Evolutionary conservation across 2,888 invertebrate species (phyloP).

Genomic region (Nomada hirtipes): DNA sequence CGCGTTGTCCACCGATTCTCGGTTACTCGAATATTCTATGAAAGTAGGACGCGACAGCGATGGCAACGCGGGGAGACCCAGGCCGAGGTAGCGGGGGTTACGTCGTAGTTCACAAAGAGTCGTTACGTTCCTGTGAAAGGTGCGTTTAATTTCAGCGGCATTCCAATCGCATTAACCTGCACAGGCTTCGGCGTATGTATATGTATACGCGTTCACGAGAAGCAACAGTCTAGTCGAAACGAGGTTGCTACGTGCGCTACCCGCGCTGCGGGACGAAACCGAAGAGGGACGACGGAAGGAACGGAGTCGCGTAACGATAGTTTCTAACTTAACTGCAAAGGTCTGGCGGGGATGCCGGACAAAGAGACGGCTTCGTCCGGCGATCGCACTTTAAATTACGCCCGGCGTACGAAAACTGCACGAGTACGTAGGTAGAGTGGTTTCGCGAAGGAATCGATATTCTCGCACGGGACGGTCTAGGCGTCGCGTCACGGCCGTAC

Average conservation of each 20-base stretch:
- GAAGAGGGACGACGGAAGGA: too few relatives aligned
- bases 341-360: too few relatives aligned
- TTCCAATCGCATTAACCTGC: slow-evolving; percentile 81
- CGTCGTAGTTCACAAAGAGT: slow-evolving; percentile 60
- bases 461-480: slow-evolving; percentile 43
- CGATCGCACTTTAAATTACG: neutral
- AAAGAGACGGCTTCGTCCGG: too few relatives aligned
- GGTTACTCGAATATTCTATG: slow-evolving; percentile 68
- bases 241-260: too few relatives aligned
- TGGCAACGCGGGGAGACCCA: slow-evolving; percentile 54
- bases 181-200: slow-evolving; percentile 15
- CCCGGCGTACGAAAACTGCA: neutral
- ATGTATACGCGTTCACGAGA: neutral
- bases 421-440: neutral
- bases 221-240: too few relatives aligned
- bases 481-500: neutral
- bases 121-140: slow-evolving; percentile 81
- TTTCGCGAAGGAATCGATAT: slow-evolving; percentile 39
- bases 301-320: too few relatives aligned
- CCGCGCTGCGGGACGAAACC: too few relatives aligned
- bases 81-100: slow-evolving; percentile 60
- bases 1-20: slow-evolving; percentile 46
- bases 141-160: slow-evolving; percentile 83
- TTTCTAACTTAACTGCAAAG: too few relatives aligned
- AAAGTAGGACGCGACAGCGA: slow-evolving; percentile 70